Conservation (phyloP, 2,113 vertebrate genomes). For the Montifringilla adamsi region DNA sequence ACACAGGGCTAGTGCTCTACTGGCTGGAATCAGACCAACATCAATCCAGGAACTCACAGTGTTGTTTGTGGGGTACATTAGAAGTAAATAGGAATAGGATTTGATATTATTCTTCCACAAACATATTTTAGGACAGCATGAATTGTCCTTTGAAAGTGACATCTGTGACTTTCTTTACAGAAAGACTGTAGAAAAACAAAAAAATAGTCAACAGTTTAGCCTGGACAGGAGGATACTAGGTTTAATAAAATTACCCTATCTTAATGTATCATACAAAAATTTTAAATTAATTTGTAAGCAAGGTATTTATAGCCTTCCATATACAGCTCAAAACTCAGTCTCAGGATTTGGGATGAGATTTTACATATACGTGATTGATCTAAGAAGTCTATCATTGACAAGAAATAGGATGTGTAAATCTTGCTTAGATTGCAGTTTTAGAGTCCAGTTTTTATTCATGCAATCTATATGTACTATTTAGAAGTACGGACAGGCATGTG, state of each 20-base stretch:
- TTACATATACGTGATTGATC: not conserved
- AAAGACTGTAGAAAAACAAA: not conserved
- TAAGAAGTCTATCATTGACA: not conserved
- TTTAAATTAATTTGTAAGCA: not conserved
- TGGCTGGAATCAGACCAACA: not conserved
- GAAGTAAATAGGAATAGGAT: not conserved
- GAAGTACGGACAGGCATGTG: not conserved
- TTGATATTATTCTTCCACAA: not conserved
- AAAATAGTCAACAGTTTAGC: not conserved
- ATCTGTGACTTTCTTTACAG: not conserved
- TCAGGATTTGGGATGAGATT: not conserved
- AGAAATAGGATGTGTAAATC: not conserved
- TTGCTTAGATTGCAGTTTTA: not conserved
- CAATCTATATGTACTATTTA: not conserved
- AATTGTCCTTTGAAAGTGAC: not conserved
- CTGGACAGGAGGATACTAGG: not conserved
- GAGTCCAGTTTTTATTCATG: not conserved
- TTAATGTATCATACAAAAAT: not conserved
- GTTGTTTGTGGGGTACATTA: not conserved
- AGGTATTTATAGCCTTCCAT: not conserved
- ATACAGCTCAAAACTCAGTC: not conserved
- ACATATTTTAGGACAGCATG: not conserved
- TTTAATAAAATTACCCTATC: not conserved
- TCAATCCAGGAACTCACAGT: rapidly evolving
- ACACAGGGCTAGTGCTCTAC: not conserved